Percentiles rank a stretch among this genome's conserved stretches.
Conservation (phyloP, 2,888 invertebrate genomes). For the Lochmaea capreae region DNA sequence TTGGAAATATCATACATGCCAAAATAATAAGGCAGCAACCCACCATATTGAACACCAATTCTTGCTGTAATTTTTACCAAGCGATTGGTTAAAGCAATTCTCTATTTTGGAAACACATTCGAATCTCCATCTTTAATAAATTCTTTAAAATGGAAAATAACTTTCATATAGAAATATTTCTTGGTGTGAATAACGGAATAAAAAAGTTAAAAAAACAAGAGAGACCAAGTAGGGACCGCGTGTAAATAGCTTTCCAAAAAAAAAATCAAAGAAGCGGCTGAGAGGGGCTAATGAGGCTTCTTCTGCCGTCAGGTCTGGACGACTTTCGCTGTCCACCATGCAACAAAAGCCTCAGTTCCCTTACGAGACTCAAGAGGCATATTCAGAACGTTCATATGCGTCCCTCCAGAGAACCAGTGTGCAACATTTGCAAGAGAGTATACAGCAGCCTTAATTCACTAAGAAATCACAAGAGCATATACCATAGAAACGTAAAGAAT, state of each 20-base stretch:
- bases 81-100: too few relatives aligned
- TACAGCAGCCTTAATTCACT: slow-evolving; percentile 92
- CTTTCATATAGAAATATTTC: slow-evolving; percentile 3
- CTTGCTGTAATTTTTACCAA: too few relatives aligned
- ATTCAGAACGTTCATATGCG: slow-evolving; percentile 93
- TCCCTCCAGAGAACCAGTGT: slow-evolving; percentile 89
- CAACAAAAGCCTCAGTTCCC: slow-evolving; percentile 89
- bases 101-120: too few relatives aligned
- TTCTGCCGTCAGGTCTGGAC: slow-evolving; percentile 80
- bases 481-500: slow-evolving; percentile 85
- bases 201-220: slow-evolving; percentile 23
- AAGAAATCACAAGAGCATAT: slow-evolving; percentile 93
- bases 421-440: slow-evolving; percentile 92
- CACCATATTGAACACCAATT: too few relatives aligned
- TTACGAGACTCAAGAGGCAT: slow-evolving; percentile 89
- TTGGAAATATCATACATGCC: too few relatives aligned
- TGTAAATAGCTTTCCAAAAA: slow-evolving; percentile 44
- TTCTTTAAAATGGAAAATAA: background rate
- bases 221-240: slow-evolving; percentile 33
- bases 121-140: too few relatives aligned
- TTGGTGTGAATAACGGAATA: slow-evolving; percentile 1
- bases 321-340: slow-evolving; percentile 92
- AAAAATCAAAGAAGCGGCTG: slow-evolving; percentile 39
- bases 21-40: too few relatives aligned
- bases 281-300: slow-evolving; percentile 60